A percentile compares a stretch with the other conserved stretches of the same genome.
Conservation (phyloP, 2,888 invertebrate species). For the Dusona sp. region DNA sequence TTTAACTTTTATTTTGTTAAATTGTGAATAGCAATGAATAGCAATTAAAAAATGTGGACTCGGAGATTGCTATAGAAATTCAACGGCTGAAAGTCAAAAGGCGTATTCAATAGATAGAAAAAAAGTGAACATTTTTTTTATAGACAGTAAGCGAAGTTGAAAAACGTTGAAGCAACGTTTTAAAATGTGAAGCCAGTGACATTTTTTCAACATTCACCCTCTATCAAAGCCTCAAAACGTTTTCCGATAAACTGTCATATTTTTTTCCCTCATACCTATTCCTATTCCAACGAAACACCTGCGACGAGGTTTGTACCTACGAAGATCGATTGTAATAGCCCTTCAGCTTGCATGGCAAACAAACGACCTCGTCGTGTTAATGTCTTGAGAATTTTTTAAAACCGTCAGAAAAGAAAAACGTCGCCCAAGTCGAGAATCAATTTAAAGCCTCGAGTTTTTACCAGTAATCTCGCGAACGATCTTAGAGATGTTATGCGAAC, state of each 20-base stretch:
- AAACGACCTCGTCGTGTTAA: not conserved
- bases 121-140: not conserved
- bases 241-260: conserved; percentile 34
- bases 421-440: not conserved
- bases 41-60: not conserved
- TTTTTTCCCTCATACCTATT: conserved; percentile 15
- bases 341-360: conserved; percentile 9
- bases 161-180: not conserved
- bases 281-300: not conserved
- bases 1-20: not conserved
- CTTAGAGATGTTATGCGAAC: conserved; percentile 62
- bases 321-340: not conserved
- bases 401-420: not conserved
- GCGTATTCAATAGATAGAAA: not conserved
- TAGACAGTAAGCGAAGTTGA: not conserved
- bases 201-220: conserved; percentile 30
- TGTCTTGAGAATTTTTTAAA: not conserved
- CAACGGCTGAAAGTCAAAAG: not conserved
- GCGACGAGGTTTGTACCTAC: conserved; percentile 7
- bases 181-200: not conserved
- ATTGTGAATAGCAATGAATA: not conserved
- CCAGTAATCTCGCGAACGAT: conserved; percentile 17
- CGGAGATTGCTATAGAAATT: not conserved
- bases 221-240: conserved; percentile 27
- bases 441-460: conserved; percentile 2